Percentiles rank a stretch among this genome's conserved stretches.
These are phyloP conservation scores for Zaprionus ornatus DNA, from an alignment of 1,140 invertebrate genomes.

Conservation along the genomic window DNA sequence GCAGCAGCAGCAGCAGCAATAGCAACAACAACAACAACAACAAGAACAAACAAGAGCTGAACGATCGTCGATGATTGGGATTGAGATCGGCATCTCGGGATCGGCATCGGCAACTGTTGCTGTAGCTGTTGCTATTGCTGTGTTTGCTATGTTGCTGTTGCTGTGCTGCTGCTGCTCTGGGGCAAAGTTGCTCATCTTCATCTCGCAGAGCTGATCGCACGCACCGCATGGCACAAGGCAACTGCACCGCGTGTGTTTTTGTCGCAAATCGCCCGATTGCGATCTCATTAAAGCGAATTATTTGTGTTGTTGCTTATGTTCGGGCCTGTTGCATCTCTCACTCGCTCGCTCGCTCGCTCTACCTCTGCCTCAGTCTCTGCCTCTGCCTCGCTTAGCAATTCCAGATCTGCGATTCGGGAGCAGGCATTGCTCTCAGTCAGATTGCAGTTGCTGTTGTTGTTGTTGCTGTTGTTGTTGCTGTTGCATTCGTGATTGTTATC, in stretches of 20 bases:
- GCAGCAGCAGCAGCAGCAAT: conserved; percentile 36
- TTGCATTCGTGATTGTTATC: conserved; percentile 73
- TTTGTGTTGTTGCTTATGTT: conserved; percentile 81
- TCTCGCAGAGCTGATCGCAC: conserved; percentile 45
- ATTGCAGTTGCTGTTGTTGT: conserved; percentile 34
- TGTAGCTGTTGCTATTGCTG: neutral
- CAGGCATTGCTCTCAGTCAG: conserved; percentile 41
- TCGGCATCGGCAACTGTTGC: conserved; percentile 29
- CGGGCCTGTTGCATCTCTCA: conserved; percentile 67
- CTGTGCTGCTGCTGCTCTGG: conserved; percentile 11
- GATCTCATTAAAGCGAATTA: conserved; percentile 83
- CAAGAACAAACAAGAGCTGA: conserved; percentile 50
- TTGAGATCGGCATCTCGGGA: conserved; percentile 67
- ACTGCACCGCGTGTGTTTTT: conserved; percentile 67
- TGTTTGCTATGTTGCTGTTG: conserved; percentile 22
- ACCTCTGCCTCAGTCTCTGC: conserved; percentile 33
- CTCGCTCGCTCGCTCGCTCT: conserved; percentile 37
- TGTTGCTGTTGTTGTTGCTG: conserved; percentile 48
- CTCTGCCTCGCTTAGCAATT: conserved; percentile 16
- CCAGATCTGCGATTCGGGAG: conserved; percentile 28
- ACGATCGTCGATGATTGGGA: conserved; percentile 66
- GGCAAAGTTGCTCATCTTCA: conserved; percentile 70
- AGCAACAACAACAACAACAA: conserved; percentile 29
- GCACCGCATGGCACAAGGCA: conserved; percentile 50
- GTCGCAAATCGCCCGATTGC: conserved; percentile 78